These are phyloP conservation scores for Mormyrus lacerda DNA, from an alignment of 2,113 vertebrate species.

Conservation along the genomic window DNA sequence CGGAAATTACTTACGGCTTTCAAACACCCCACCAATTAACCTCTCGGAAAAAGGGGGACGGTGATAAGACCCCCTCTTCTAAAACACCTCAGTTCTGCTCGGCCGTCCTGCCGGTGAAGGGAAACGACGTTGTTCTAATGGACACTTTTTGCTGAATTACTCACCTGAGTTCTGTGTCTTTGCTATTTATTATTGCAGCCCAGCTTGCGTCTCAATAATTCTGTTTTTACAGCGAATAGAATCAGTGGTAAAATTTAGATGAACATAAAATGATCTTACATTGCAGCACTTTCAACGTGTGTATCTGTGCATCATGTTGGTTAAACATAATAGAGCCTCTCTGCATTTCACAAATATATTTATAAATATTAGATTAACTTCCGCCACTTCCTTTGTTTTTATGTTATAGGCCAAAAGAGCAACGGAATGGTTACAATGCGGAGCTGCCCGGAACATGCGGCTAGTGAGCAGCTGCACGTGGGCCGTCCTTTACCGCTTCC, in stretches of 20 bases:
- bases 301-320: not conserved
- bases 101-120: not conserved
- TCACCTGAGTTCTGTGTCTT: not conserved
- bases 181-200: not conserved
- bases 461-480: not conserved
- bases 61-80: not conserved
- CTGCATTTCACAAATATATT: not conserved
- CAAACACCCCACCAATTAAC: slow-evolving; percentile 2
- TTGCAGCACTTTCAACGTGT: not conserved
- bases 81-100: not conserved
- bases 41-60: not conserved
- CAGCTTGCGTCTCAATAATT: not conserved
- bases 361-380: not conserved
- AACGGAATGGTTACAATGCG: not conserved
- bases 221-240: not conserved
- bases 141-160: not conserved
- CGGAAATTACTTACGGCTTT: not conserved
- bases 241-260: not conserved
- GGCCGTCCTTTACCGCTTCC: not conserved
- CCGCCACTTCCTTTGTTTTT: not conserved
- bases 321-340: not conserved
- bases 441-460: not conserved
- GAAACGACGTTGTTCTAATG: not conserved
- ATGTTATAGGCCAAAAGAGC: not conserved
- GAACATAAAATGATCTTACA: not conserved